Evolutionary conservation across 1,140 invertebrate species (phyloP).

Genomic region (Trypoxylus dichotomus): DNA sequence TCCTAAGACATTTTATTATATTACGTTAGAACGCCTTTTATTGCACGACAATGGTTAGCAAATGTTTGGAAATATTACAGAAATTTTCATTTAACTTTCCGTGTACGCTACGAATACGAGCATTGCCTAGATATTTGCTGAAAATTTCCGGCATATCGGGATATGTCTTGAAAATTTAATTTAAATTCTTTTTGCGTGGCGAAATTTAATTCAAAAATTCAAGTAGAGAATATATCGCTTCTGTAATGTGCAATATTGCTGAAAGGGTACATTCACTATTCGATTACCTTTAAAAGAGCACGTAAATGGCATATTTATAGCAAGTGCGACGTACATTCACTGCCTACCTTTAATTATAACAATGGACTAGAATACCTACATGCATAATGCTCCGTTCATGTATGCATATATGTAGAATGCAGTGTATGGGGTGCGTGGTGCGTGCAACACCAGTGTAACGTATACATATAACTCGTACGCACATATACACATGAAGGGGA

Average conservation of each 20-base stretch:
- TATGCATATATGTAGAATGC: neutral
- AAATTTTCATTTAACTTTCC: too few species aligned
- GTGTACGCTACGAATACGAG: too few species aligned
- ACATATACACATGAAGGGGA: slow-evolving; percentile 4
- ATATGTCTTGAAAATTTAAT: neutral
- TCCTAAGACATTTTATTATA: neutral
- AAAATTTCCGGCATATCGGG: neutral
- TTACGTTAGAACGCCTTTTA: neutral
- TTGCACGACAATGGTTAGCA: too few species aligned
- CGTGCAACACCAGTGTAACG: neutral
- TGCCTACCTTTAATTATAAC: slow-evolving; percentile 25
- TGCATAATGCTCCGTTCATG: slow-evolving; percentile 1
- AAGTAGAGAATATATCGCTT: neutral
- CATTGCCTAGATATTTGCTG: too few species aligned
- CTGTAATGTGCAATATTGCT: neutral
- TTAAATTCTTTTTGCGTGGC: neutral
- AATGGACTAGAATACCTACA: slow-evolving; percentile 27
- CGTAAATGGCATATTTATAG: slow-evolving; percentile 24
- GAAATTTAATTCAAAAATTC: slow-evolving; percentile 1
- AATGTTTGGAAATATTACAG: too few species aligned
- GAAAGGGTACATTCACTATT: neutral
- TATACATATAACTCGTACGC: neutral
- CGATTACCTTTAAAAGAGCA: slow-evolving; percentile 8
- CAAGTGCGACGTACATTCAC: slow-evolving; percentile 11
- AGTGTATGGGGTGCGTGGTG: slow-evolving; percentile 7